A percentile compares a stretch with the other conserved stretches of the same genome.
Evolutionary conservation across 2,888 invertebrate genomes (phyloP).

Genomic region (Meliscaeva auricollis): DNA sequence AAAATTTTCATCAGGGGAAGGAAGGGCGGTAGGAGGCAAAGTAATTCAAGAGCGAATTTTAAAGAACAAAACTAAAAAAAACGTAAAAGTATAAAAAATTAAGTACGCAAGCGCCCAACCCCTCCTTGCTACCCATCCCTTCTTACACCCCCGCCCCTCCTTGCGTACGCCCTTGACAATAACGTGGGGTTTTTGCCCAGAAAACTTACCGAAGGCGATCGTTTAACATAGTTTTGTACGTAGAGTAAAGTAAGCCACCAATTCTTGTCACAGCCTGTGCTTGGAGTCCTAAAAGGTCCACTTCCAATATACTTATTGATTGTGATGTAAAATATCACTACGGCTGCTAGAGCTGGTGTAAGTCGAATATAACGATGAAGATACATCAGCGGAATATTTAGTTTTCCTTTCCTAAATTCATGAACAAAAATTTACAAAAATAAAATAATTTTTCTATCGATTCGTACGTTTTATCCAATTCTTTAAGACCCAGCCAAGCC

Average conservation of each 20-base stretch:
- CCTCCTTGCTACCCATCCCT: too few species aligned
- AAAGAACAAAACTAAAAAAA: too few species aligned
- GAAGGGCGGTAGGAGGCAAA: too few species aligned
- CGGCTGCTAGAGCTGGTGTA: constrained; percentile 84
- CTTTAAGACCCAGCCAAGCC: constrained; percentile 77
- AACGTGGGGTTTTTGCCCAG: too few species aligned
- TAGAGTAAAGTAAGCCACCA: constrained; percentile 83
- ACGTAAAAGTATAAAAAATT: too few species aligned
- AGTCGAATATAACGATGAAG: constrained; percentile 80
- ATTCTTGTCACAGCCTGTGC: constrained; percentile 78
- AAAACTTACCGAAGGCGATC: too few species aligned
- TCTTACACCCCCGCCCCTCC: too few species aligned
- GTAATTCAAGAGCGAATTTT: too few species aligned
- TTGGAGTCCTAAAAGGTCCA: constrained; percentile 83
- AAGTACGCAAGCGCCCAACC: too few species aligned
- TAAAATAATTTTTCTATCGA: not conserved
- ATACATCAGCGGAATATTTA: constrained; percentile 73
- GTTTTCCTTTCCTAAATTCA: constrained; percentile 35
- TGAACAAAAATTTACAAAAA: not conserved
- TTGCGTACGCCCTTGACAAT: too few species aligned
- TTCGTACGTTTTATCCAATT: constrained; percentile 74
- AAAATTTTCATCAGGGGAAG: too few species aligned
- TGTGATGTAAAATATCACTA: constrained; percentile 83
- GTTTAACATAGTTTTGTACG: constrained; percentile 80
- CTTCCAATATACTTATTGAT: constrained; percentile 82